Conservation (phyloP, 2,888 invertebrate genomes). For the Oegoconia quadripuncta region DNA sequence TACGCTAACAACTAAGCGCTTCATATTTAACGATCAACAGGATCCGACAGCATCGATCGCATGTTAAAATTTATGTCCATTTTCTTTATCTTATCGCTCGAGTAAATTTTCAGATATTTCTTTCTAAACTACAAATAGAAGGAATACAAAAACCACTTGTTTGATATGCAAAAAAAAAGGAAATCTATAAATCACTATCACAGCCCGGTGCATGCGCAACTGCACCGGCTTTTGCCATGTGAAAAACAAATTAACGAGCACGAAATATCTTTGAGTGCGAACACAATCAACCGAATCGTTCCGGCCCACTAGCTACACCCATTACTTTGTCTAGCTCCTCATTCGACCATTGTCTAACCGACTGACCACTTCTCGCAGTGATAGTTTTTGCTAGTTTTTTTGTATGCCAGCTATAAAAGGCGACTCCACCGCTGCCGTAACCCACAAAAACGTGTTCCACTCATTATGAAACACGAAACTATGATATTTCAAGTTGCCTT, state of each 20-base stretch:
- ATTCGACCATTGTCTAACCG: conserved; percentile 22
- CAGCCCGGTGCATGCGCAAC: neutral
- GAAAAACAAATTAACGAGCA: conserved; percentile 29
- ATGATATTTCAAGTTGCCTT: conserved; percentile 65
- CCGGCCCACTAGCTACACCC: conserved; percentile 55
- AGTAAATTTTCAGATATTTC: too few species aligned
- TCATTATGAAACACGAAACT: conserved; percentile 76
- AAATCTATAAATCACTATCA: neutral
- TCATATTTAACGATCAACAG: too few species aligned
- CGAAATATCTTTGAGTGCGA: conserved; percentile 10
- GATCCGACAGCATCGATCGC: too few species aligned
- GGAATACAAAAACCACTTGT: too few species aligned
- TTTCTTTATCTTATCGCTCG: too few species aligned
- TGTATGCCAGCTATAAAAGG: conserved; percentile 8
- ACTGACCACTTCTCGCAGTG: conserved; percentile 21
- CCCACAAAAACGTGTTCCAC: conserved; percentile 67
- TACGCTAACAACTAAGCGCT: too few species aligned
- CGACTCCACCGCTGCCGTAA: conserved; percentile 53
- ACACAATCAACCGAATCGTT: conserved; percentile 62
- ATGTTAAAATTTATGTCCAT: too few species aligned
- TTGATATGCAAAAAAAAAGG: too few species aligned
- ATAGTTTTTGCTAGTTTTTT: conserved; percentile 18
- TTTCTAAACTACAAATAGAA: too few species aligned
- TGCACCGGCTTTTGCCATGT: conserved; percentile 19
- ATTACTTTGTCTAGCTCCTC: conserved; percentile 48